Conservation (phyloP, 2,797 vertebrate species). For the Enteromius afrohamiltoni region DNA sequence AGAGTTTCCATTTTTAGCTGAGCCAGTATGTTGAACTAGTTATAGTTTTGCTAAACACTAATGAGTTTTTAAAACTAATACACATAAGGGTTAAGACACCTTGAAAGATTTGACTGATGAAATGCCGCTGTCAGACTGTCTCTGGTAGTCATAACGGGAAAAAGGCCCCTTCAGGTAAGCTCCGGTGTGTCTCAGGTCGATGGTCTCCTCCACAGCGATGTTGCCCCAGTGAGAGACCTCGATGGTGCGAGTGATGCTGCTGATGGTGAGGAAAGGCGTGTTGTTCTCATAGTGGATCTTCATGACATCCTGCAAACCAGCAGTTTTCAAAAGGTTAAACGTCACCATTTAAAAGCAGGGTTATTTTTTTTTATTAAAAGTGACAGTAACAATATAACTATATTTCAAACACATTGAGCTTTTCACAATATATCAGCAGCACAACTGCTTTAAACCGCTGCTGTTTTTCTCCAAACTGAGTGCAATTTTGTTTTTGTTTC, state of each 20-base stretch:
- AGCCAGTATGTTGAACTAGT: not conserved
- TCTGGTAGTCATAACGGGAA: slow-evolving; percentile 97
- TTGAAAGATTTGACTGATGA: slow-evolving; percentile 99
- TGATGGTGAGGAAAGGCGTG: slow-evolving; percentile 94
- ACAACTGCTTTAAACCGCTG: no score
- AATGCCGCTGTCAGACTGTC: slow-evolving; percentile 97
- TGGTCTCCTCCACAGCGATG: slow-evolving; percentile 95
- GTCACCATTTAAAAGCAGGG: not conserved
- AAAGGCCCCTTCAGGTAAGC: slow-evolving; percentile 93
- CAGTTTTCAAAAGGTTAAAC: not conserved
- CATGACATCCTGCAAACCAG: slow-evolving; percentile 82
- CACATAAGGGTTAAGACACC: slow-evolving; percentile 69
- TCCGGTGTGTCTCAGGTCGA: slow-evolving; percentile 95
- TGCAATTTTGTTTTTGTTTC: no score
- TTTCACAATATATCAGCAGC: no score
- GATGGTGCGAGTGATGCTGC: slow-evolving; percentile 90
- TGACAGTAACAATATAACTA: no score
- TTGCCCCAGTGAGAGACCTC: slow-evolving; percentile 99
- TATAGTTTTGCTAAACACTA: not conserved
- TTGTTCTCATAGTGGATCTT: slow-evolving; percentile 99
- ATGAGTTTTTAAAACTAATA: not conserved
- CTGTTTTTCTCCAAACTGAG: no score
- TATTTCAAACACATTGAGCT: no score
- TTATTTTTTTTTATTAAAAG: no score
- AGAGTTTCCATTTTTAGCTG: no score